These are phyloP conservation scores for Thalassarche chlororhynchos DNA, from an alignment of 2,113 vertebrate genomes.

Conservation along the genomic window DNA sequence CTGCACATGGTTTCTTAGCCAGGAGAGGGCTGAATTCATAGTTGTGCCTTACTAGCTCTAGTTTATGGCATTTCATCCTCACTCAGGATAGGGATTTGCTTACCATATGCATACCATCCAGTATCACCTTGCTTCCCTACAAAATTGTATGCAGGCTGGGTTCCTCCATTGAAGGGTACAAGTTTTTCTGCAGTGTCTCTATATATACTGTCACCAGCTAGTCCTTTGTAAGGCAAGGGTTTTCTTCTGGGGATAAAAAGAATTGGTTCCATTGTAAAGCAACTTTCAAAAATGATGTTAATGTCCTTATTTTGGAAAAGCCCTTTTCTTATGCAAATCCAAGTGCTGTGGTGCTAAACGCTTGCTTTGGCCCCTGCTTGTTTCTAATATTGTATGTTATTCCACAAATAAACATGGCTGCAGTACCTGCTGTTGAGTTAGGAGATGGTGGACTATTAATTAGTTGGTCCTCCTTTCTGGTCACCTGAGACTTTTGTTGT, in stretches of 20 bases:
- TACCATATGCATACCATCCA: neutral
- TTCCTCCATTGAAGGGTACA: neutral
- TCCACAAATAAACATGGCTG: neutral
- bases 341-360: neutral
- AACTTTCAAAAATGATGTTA: neutral
- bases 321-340: neutral
- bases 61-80: neutral
- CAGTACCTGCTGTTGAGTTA: neutral
- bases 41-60: neutral
- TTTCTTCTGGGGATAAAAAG: neutral
- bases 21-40: neutral
- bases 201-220: neutral
- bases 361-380: neutral
- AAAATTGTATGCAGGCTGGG: neutral
- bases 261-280: neutral
- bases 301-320: neutral
- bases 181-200: neutral
- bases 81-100: neutral
- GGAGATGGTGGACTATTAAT: neutral
- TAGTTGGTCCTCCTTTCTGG: neutral
- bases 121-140: neutral
- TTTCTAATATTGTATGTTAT: neutral
- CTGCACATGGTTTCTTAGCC: neutral
- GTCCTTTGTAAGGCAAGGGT: neutral
- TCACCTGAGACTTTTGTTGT: neutral